Evolutionary conservation across 1,140 invertebrate genomes (phyloP).

Genomic region (Trachelipus rathkii): DNA sequence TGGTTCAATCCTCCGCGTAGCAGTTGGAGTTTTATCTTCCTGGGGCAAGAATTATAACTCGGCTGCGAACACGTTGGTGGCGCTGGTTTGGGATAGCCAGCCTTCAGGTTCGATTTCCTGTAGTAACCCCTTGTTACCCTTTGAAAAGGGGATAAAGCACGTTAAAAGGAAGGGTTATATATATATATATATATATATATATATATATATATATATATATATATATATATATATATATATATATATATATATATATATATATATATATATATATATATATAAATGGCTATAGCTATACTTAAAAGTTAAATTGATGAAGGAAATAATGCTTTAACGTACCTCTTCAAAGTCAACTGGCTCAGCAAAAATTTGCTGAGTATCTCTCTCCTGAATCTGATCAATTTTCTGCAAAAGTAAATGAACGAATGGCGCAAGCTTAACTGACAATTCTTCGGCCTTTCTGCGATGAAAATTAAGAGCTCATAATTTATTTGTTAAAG

Average conservation of each 20-base stretch:
- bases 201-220: constrained; percentile 14
- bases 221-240: constrained; percentile 14
- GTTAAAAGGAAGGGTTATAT: no score
- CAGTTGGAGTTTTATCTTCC: no score
- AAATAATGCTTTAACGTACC: constrained; percentile 51
- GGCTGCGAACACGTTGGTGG: no score
- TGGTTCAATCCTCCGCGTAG: no score
- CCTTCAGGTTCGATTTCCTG: no score
- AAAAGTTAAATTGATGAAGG: background rate
- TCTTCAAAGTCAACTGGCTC: constrained; percentile 87
- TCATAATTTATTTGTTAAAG: no score
- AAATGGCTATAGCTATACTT: no score
- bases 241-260: constrained; percentile 20
- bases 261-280: constrained; percentile 4
- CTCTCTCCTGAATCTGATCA: constrained; percentile 66
- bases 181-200: background rate
- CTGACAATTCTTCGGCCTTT: constrained; percentile 71
- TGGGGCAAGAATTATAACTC: no score
- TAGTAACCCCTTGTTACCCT: no score
- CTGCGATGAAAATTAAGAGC: constrained; percentile 48
- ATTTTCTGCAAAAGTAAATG: constrained; percentile 62
- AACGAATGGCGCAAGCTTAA: constrained; percentile 75
- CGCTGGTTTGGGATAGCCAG: no score
- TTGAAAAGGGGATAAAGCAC: no score
- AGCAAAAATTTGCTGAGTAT: constrained; percentile 82